These are phyloP conservation scores for Steinernema feltiae DNA, from an alignment of 1,140 invertebrate genomes.

Conservation along the genomic window DNA sequence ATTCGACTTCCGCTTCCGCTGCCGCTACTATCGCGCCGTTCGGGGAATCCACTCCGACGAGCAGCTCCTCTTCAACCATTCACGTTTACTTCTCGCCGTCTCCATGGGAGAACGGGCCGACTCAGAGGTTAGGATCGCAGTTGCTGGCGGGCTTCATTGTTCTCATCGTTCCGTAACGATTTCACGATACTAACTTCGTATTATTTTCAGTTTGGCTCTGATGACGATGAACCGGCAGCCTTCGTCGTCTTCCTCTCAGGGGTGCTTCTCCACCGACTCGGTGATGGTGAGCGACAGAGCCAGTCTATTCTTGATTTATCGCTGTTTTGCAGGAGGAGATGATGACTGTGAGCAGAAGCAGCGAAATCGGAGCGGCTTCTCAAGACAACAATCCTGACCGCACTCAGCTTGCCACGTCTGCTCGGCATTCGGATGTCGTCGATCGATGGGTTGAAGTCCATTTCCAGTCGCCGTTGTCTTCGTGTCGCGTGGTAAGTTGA, in stretches of 20 bases:
- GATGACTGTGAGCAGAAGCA: too few relatives aligned
- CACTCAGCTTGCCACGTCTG: too few relatives aligned
- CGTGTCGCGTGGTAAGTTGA: background rate
- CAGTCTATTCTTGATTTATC: too few relatives aligned
- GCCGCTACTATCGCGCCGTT: too few relatives aligned
- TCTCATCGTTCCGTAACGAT: too few relatives aligned
- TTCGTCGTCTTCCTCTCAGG: background rate
- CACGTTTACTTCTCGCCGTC: background rate
- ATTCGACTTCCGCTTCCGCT: background rate
- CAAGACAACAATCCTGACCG: too few relatives aligned
- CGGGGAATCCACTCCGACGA: background rate
- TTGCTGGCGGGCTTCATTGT: too few relatives aligned
- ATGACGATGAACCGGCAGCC: background rate
- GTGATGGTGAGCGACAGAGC: background rate
- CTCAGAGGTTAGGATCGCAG: background rate
- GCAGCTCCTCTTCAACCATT: background rate
- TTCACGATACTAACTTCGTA: too few relatives aligned
- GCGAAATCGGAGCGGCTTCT: background rate
- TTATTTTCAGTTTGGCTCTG: background rate
- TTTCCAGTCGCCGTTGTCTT: background rate
- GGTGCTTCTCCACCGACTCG: background rate
- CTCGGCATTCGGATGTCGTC: background rate
- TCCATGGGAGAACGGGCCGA: background rate
- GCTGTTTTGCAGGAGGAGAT: too few relatives aligned
- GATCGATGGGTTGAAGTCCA: constrained; percentile 6